Conservation (phyloP, 2,888 invertebrate genomes). For the Drosophila stalkeri region DNA sequence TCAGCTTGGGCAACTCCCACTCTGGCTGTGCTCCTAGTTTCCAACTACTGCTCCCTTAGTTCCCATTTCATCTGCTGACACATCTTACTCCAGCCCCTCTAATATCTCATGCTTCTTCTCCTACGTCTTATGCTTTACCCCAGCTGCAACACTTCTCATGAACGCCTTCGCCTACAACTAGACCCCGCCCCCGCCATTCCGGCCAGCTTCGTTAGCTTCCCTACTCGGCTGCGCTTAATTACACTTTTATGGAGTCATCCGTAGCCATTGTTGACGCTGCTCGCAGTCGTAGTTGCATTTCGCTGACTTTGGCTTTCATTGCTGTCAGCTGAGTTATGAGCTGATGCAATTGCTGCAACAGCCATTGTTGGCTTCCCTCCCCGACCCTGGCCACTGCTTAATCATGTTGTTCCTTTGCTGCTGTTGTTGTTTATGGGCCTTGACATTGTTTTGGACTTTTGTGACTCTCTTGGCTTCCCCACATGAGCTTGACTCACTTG, state of each 20-base stretch:
- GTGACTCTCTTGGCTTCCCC: conserved; percentile 2
- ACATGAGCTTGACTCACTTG: conserved; percentile 6
- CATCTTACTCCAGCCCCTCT: neutral
- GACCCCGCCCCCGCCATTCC: neutral
- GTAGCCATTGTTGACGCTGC: conserved; percentile 5
- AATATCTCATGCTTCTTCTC: neutral
- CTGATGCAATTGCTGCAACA: conserved; percentile 55
- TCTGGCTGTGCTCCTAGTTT: neutral
- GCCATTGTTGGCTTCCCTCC: conserved; percentile 18
- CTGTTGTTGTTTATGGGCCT: conserved; percentile 26
- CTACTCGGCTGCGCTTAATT: conserved; percentile 58
- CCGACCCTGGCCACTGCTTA: neutral
- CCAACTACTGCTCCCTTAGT: neutral
- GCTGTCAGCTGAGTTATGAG: conserved; percentile 67
- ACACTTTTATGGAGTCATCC: conserved; percentile 71
- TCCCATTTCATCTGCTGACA: neutral
- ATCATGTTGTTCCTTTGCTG: neutral
- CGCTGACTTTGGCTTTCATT: conserved; percentile 52
- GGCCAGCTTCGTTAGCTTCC: neutral
- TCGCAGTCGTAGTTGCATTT: conserved; percentile 53
- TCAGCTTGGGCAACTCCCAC: neutral
- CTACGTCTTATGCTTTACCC: neutral
- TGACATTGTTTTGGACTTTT: conserved; percentile 21
- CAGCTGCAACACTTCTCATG: neutral
- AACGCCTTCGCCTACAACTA: neutral